Conservation (phyloP, 2,888 invertebrate species). For the Brachypalpus laphriformis region DNA sequence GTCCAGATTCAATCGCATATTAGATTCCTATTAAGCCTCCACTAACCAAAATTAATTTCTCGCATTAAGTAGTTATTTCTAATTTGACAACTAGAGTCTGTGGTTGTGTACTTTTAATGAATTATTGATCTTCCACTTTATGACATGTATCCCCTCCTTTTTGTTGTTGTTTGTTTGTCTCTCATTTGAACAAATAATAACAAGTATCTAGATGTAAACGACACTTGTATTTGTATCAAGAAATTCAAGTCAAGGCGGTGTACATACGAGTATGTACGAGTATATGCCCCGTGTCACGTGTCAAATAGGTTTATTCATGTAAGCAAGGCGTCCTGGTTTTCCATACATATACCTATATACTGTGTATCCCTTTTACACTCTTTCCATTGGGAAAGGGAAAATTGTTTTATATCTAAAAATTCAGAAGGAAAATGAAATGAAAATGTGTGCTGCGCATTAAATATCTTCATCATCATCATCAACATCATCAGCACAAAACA, state of each 20-base stretch:
- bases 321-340: background rate
- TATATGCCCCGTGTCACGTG: conserved; percentile 25
- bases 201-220: conserved; percentile 27
- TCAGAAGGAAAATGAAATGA: conserved; percentile 23
- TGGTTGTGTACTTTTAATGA: background rate
- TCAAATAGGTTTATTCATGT: conserved; percentile 1
- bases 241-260: conserved; percentile 23
- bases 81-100: background rate
- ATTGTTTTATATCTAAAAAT: background rate
- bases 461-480: conserved; percentile 47
- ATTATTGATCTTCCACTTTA: conserved; percentile 7
- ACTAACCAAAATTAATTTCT: conserved; percentile 1
- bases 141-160: background rate
- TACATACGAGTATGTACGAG: no score
- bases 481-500: background rate
- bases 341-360: background rate
- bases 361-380: background rate
- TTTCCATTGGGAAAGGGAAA: background rate
- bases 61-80: background rate
- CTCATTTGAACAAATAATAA: conserved; percentile 14
- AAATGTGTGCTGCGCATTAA: conserved; percentile 62
- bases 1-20: background rate
- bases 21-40: background rate
- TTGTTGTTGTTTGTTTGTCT: background rate
- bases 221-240: conserved; percentile 36